Percentiles rank a stretch among this genome's conserved stretches.
phyloP scores from a whole-genome alignment of 1,140 invertebrate species.

The Watersipora subatra region DNA sequence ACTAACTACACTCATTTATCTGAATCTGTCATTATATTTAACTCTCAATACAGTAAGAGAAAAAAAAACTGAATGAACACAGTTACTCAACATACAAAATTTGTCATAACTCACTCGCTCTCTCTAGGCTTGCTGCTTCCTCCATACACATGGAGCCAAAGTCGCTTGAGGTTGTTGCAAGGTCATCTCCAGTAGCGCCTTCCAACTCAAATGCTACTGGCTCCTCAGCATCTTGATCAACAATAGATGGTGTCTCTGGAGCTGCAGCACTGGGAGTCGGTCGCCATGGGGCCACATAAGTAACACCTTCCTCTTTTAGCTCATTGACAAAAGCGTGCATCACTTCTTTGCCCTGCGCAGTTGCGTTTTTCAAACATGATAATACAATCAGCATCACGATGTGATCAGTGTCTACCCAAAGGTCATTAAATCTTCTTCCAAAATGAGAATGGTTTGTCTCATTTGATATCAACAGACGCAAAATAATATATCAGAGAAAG shows the following conservation, averaged over 20 bases:
- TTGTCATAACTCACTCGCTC: background rate
- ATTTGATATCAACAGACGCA: too few species aligned
- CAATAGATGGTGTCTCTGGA: background rate
- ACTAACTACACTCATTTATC: too few species aligned
- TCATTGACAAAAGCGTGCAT: constrained; percentile 81
- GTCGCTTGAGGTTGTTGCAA: background rate
- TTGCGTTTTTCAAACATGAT: too few species aligned
- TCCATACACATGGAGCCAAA: background rate
- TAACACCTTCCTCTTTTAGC: constrained; percentile 66
- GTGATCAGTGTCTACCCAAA: too few species aligned
- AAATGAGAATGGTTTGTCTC: too few species aligned
- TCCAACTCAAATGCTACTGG: background rate
- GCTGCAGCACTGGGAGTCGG: constrained; percentile 39
- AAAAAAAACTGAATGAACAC: too few species aligned
- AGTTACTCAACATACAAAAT: too few species aligned
- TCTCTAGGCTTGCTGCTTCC: background rate
- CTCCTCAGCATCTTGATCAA: background rate
- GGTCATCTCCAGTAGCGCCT: background rate
- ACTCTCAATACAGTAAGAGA: too few species aligned
- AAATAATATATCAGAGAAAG: too few species aligned
- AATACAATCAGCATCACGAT: too few species aligned
- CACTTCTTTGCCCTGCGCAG: constrained; percentile 75
- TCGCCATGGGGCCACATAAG: constrained; percentile 44
- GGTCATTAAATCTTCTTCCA: too few species aligned
- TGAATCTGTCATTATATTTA: too few species aligned